Conservation (phyloP, 2,797 vertebrate species). For the Microcaecilia unicolor region DNA sequence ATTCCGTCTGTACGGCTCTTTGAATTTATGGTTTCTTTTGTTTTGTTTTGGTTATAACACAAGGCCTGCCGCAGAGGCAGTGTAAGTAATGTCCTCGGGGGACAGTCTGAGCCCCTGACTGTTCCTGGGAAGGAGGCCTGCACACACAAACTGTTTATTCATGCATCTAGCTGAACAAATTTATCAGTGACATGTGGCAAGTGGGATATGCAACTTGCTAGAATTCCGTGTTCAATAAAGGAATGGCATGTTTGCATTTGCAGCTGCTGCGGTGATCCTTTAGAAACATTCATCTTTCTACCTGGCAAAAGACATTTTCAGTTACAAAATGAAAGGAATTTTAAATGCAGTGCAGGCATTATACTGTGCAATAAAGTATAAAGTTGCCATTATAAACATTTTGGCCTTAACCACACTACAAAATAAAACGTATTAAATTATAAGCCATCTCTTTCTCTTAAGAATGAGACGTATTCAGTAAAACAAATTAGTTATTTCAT, state of each 20-base stretch:
- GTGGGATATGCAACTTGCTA: conserved; percentile 3
- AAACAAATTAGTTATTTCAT: too few species aligned
- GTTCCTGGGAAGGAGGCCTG: conserved; percentile 1
- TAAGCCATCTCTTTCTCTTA: too few species aligned
- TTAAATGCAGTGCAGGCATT: not conserved
- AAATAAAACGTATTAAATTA: too few species aligned
- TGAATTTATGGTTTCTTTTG: conserved; percentile 4
- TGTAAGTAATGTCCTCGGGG: not conserved
- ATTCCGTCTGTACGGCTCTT: not conserved
- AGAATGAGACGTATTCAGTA: too few species aligned
- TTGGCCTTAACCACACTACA: not conserved
- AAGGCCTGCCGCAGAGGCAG: not conserved
- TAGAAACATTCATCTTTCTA: not conserved
- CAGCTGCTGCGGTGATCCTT: not conserved
- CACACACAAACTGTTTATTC: conserved; percentile 1
- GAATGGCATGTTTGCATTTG: not conserved
- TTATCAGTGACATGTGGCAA: not conserved
- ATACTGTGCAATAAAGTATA: not conserved
- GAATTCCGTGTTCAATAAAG: conserved; percentile 1
- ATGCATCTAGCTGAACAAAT: conserved; percentile 7
- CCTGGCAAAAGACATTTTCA: not conserved
- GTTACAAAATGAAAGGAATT: not conserved
- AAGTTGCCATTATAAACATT: too few species aligned
- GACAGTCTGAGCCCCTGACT: not conserved
- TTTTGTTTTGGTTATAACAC: not conserved